Evolutionary conservation across 2,113 vertebrate species (phyloP).

Genomic region (Raphicerus campestris): DNA sequence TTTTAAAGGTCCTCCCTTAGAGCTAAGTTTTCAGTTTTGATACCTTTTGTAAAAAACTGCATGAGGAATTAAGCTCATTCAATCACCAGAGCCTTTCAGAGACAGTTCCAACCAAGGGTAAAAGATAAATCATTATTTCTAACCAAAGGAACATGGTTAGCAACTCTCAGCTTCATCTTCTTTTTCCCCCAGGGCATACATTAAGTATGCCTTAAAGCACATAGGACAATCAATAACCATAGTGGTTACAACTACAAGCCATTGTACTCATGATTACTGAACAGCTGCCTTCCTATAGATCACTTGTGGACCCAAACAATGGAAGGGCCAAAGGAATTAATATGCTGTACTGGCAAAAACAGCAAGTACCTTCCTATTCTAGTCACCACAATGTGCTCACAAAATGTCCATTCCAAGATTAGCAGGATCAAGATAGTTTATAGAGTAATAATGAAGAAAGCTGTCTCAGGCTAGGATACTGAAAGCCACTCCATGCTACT

Average conservation of each 20-base stretch:
- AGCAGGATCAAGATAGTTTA: constrained; percentile 39
- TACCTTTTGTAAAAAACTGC: constrained; percentile 38
- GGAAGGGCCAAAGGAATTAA: constrained; percentile 44
- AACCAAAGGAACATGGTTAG: constrained; percentile 49
- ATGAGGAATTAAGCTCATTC: constrained; percentile 36
- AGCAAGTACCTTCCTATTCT: constrained; percentile 46
- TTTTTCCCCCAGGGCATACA: background rate
- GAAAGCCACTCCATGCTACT: constrained; percentile 38
- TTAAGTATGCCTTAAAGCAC: constrained; percentile 55
- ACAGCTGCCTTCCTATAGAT: constrained; percentile 49
- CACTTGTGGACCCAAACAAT: constrained; percentile 23
- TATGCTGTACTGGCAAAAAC: constrained; percentile 43
- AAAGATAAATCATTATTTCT: constrained; percentile 47
- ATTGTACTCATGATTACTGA: constrained; percentile 57
- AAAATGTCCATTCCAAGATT: constrained; percentile 6
- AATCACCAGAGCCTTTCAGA: constrained; percentile 55
- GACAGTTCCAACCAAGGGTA: constrained; percentile 48
- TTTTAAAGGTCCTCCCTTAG: constrained; percentile 42
- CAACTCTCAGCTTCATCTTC: constrained; percentile 57
- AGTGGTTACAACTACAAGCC: constrained; percentile 53
- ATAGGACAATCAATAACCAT: constrained; percentile 59
- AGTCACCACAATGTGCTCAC: constrained; percentile 5
- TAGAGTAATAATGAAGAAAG: constrained; percentile 20
- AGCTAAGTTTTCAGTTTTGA: constrained; percentile 50
- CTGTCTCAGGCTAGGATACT: constrained; percentile 12